These are phyloP conservation scores for Carcinoscorpius rotundicauda DNA, from an alignment of 1,140 invertebrate species.

Conservation along the genomic window DNA sequence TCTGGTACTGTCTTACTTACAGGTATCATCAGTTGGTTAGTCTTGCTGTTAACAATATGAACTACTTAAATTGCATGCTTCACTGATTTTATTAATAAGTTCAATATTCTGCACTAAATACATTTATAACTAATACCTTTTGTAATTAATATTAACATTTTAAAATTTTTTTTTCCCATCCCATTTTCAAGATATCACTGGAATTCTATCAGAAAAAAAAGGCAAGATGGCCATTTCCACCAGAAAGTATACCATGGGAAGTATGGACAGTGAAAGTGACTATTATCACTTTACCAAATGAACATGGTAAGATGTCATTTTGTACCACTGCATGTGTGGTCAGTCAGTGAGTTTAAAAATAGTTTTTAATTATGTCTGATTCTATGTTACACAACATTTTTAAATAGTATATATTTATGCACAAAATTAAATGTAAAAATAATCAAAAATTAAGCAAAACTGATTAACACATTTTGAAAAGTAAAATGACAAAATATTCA, in stretches of 20 bases:
- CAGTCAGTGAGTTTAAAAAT: constrained; percentile 5
- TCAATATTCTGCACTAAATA: too few species aligned
- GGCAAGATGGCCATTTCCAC: constrained; percentile 70
- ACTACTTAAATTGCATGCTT: neutral
- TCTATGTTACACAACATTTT: neutral
- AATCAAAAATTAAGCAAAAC: too few species aligned
- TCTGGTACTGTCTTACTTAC: too few species aligned
- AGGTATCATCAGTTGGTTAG: too few species aligned
- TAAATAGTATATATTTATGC: too few species aligned
- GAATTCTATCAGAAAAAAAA: constrained; percentile 85
- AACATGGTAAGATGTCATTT: constrained; percentile 46
- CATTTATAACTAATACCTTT: too few species aligned
- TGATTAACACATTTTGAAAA: too few species aligned
- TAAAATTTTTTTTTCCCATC: neutral
- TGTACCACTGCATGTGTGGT: neutral
- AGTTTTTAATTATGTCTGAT: neutral
- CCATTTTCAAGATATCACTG: constrained; percentile 56
- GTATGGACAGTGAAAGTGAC: constrained; percentile 90
- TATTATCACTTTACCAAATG: constrained; percentile 57
- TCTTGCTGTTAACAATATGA: too few species aligned
- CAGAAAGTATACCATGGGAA: constrained; percentile 90
- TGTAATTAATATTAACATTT: too few species aligned
- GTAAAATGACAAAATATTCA: too few species aligned
- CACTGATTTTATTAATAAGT: constrained; percentile 1
- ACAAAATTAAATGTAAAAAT: too few species aligned